Conservation (phyloP, 2,113 vertebrate genomes). For the Tragelaphus buxtoni region DNA sequence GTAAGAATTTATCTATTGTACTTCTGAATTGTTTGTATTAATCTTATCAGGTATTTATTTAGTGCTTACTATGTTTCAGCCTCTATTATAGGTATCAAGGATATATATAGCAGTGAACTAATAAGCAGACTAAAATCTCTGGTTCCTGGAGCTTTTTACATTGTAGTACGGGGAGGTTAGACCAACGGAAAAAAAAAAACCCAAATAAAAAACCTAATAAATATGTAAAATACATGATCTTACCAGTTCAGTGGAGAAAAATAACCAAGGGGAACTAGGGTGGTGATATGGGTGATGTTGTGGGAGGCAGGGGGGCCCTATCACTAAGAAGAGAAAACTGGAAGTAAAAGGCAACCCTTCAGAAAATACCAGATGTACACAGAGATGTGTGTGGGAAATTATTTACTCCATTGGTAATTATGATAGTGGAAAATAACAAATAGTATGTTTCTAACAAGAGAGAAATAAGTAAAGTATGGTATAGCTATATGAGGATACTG, state of each 20-base stretch:
- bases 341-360: background rate
- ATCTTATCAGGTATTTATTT: background rate
- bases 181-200: background rate
- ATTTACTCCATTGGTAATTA: background rate
- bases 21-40: background rate
- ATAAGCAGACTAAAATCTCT: constrained; percentile 5
- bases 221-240: background rate
- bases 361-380: background rate
- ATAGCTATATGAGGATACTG: background rate
- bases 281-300: background rate
- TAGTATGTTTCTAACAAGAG: background rate
- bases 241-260: constrained; percentile 3
- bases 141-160: background rate
- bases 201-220: background rate
- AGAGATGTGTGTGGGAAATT: background rate
- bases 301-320: background rate
- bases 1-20: background rate
- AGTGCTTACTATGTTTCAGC: background rate
- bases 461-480: background rate
- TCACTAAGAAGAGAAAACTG: background rate
- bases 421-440: background rate
- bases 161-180: background rate
- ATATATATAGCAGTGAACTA: background rate
- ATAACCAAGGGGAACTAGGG: background rate
- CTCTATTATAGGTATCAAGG: background rate